Evolutionary conservation across 2,888 invertebrate species (phyloP), one percentile per base, ranked within the genome.

Genomic region (Hemistola chrysoprasaria): DNA sequence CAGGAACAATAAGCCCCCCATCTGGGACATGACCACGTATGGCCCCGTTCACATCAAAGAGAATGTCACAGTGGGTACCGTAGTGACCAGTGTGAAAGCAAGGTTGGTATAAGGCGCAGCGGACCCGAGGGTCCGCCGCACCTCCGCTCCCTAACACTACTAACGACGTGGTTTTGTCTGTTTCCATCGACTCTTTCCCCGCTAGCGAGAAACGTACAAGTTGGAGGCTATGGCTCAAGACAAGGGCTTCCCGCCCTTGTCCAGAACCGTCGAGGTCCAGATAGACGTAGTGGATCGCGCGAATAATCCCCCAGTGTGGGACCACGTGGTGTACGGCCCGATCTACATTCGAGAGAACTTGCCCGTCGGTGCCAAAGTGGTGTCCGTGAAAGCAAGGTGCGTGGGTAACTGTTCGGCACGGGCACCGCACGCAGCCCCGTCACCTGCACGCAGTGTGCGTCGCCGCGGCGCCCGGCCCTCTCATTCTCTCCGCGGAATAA

Each of bases 331-430:
- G 90, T 98, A 97, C 92, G 97, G 97, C 86, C 97, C 97, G 83
- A 96, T 97, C 93, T 95, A 94, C 95, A 96, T 97, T 91, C 95
- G 96, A 94, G 97, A 98, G 93, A 97, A 97, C 92, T 95, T 96
- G 92, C 95, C 97, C 92, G 97, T 97, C 87, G 98, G 97, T 91
- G 96, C 96, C 91, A 97, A 95, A 94, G 97, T 98, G 93, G 95
- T 97, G 91, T 97, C 97, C 91, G 95, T 97, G 91, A 97, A 97
- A 95, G 98, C 98, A 94, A 97, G 97, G 97, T 97, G 96, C 94
- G 96, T 95, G 78, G 76, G 71, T 76, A 71, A 78, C 72, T 79
- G 80, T 84, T 77, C 79, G 78, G 80, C 85, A 83, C 87, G 90
- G 91, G 91, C 91, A 89, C 89, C 90, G 91, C 91, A 91, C 91